Conservation (phyloP, 2,888 invertebrate species). For the Carpatolechia fugitivella region DNA sequence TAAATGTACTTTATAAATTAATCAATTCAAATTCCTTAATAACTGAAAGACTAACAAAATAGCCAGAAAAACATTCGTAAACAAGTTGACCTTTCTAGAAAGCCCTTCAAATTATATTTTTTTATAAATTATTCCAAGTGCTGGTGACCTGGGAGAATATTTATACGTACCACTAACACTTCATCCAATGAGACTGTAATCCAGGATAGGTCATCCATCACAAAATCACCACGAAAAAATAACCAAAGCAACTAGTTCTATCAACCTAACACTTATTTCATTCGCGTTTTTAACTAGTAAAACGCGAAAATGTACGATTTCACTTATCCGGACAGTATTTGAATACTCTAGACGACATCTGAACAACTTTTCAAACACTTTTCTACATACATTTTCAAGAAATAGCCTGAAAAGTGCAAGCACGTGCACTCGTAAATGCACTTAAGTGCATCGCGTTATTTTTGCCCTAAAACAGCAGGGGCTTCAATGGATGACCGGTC, state of each 20-base stretch:
- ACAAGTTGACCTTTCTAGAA: background rate
- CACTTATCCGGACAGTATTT: constrained; percentile 27
- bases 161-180: constrained; percentile 68
- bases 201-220: constrained; percentile 40
- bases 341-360: constrained; percentile 8
- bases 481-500: constrained; percentile 19
- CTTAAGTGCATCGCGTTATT: constrained; percentile 47
- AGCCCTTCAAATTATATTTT: background rate
- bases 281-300: constrained; percentile 43
- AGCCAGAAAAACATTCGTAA: background rate
- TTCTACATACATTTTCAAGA: constrained; percentile 48
- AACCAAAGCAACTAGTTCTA: constrained; percentile 46
- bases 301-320: constrained; percentile 21
- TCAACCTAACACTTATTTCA: constrained; percentile 46
- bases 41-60: background rate
- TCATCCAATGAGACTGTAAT: constrained; percentile 47
- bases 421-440: constrained; percentile 73
- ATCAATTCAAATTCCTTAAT: too few relatives aligned
- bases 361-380: constrained; percentile 32
- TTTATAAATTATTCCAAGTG: background rate
- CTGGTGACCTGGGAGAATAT: background rate
- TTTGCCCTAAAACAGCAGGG: constrained; percentile 27
- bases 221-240: constrained; percentile 47
- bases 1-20: too few relatives aligned
- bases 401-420: constrained; percentile 71